Conservation (phyloP, 2,797 vertebrate genomes). For the Rhynchonycteris naso region DNA sequence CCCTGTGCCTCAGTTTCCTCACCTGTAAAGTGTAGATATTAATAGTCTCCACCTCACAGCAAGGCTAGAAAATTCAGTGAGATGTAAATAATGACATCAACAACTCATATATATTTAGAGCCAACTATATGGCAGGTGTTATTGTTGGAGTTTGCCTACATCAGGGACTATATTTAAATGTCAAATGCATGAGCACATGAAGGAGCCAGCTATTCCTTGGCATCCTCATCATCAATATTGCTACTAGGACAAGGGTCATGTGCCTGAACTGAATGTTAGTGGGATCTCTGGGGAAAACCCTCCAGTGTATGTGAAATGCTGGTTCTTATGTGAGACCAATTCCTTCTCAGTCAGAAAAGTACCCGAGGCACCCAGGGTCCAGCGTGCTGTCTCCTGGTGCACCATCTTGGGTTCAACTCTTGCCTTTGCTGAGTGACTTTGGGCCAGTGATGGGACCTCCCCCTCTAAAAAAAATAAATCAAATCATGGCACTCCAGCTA, state of each 20-base stretch:
- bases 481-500: not conserved
- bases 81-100: not conserved
- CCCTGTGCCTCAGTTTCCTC: not conserved
- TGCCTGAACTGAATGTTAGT: not conserved
- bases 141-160: not conserved
- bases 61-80: not conserved
- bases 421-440: not conserved
- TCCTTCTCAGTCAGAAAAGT: not conserved
- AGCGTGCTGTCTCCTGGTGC: rapidly evolving
- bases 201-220: not conserved
- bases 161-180: not conserved
- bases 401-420: not conserved
- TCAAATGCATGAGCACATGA: not conserved
- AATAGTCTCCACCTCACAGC: not conserved
- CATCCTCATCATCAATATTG: rapidly evolving
- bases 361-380: too few species aligned
- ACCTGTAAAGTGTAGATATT: not conserved
- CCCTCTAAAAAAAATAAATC: not conserved
- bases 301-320: not conserved
- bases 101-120: not conserved
- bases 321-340: not conserved
- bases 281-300: not conserved
- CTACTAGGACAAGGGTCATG: rapidly evolving
- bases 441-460: not conserved
- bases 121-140: not conserved